Conservation (phyloP, 2,113 vertebrate species). For the Sardina pilchardus region DNA sequence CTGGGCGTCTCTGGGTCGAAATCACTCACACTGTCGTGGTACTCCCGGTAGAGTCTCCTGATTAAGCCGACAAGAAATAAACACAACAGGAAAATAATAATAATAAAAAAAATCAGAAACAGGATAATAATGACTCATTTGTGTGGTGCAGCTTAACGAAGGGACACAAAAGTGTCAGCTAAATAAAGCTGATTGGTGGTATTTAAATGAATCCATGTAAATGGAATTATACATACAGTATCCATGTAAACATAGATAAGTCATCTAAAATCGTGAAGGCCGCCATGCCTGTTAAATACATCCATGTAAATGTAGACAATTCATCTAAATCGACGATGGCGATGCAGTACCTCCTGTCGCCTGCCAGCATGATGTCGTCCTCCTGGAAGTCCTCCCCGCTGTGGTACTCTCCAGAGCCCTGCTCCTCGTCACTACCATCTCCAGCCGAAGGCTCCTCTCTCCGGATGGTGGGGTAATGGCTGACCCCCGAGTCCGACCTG, state of each 20-base stretch:
- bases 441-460: constrained; percentile 68
- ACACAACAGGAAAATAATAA: background rate
- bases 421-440: constrained; percentile 78
- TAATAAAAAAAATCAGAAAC: background rate
- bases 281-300: no score
- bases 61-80: background rate
- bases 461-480: constrained; percentile 77
- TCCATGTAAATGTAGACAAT: background rate
- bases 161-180: no score
- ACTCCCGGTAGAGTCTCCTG: constrained; percentile 61
- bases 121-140: no score
- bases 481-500: constrained; percentile 83
- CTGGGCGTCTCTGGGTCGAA: constrained; percentile 74
- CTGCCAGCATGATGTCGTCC: constrained; percentile 81
- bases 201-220: no score
- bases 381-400: constrained; percentile 89
- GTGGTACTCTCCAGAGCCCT: constrained; percentile 80
- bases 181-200: no score
- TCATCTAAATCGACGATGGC: background rate
- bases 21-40: constrained; percentile 63
- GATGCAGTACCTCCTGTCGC: constrained; percentile 73
- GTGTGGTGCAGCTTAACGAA: no score
- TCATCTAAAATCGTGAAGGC: no score
- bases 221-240: no score
- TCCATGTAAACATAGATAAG: background rate